phyloP scores from a whole-genome alignment of 1,140 invertebrate genomes.

The Drepana arcuata region DNA sequence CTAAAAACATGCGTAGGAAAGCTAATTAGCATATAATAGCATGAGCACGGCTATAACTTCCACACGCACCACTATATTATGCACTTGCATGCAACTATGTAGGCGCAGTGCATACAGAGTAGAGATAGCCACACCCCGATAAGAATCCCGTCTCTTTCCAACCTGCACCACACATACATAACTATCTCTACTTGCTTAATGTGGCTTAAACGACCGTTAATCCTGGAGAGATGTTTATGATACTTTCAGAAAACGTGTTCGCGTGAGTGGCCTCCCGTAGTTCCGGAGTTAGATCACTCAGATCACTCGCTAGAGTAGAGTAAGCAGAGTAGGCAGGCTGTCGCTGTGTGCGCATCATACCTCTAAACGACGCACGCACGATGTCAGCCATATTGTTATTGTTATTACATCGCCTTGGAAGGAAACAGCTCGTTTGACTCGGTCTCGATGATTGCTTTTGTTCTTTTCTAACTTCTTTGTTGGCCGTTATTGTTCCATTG shows the following conservation, averaged over 20 bases:
- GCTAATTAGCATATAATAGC: conserved; percentile 51
- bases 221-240: conserved; percentile 25
- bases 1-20: conserved; percentile 34
- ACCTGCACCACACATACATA: conserved; percentile 21
- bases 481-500: conserved; percentile 55
- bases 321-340: too few relatives aligned
- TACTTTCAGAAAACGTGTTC: conserved; percentile 17
- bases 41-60: conserved; percentile 25
- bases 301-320: too few relatives aligned
- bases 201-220: conserved; percentile 32
- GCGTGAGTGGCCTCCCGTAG: conserved; percentile 7
- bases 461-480: conserved; percentile 64
- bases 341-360: conserved; percentile 29
- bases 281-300: too few relatives aligned
- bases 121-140: conserved; percentile 64
- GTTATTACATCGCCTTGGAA: conserved; percentile 52
- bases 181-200: conserved; percentile 26
- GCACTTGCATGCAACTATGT: conserved; percentile 47
- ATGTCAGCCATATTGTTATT: conserved; percentile 51
- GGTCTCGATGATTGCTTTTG: conserved; percentile 53
- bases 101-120: conserved; percentile 50
- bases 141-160: conserved; percentile 38
- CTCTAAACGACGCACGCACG: conserved; percentile 32
- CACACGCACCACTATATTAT: conserved; percentile 24
- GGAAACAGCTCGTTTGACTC: conserved; percentile 53